These are phyloP conservation scores for Graphium colonna DNA, from an alignment of 2,888 invertebrate genomes.

Conservation along the genomic window DNA sequence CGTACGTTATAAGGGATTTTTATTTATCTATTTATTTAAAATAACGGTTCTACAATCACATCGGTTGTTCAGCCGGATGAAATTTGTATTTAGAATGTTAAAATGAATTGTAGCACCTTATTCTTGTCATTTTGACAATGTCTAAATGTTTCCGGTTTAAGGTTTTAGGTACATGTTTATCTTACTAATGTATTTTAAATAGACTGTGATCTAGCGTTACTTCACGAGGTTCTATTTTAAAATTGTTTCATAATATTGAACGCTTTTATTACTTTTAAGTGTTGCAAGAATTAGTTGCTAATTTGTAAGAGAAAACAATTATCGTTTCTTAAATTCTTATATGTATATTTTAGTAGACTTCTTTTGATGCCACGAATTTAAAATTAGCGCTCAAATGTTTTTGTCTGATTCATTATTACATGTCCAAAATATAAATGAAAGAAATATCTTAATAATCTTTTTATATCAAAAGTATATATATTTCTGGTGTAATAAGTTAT, in stretches of 20 bases:
- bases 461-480: no score
- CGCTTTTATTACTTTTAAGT: neutral
- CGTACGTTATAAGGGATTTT: no score
- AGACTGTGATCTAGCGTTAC: conserved; percentile 78
- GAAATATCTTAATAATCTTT: no score
- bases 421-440: conserved; percentile 10
- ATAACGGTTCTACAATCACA: neutral
- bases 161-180: conserved; percentile 62
- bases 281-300: neutral
- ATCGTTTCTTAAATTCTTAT: neutral
- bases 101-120: conserved; percentile 42
- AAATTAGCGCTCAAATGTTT: no score
- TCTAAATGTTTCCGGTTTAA: conserved; percentile 52
- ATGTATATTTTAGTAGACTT: conserved; percentile 7
- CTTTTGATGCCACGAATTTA: no score
- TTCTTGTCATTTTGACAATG: conserved; percentile 55
- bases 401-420: neutral
- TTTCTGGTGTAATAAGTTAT: no score
- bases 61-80: conserved; percentile 30
- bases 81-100: conserved; percentile 31
- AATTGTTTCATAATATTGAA: neutral
- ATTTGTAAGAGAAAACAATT: neutral
- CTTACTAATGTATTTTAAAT: conserved; percentile 69
- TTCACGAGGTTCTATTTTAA: conserved; percentile 75
- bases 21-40: neutral